A percentile compares a stretch with the other conserved stretches of the same genome.
These are phyloP conservation scores for Leptonema lineaticorne DNA, from an alignment of 1,140 invertebrate genomes.

Conservation along the genomic window DNA sequence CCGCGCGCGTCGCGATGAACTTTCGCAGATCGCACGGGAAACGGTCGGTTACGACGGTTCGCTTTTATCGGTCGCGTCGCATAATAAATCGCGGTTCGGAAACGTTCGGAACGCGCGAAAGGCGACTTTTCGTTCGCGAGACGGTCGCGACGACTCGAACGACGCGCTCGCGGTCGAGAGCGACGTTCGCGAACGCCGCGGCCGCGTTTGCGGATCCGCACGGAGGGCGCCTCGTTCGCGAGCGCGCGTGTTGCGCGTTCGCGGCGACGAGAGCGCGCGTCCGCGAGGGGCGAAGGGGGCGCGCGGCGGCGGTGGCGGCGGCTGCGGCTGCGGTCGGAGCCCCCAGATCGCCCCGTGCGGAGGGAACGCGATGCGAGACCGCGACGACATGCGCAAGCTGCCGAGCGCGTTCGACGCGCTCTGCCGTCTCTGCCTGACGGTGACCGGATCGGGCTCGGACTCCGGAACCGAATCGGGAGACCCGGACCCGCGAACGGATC, in stretches of 20 bases:
- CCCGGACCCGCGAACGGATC: neutral
- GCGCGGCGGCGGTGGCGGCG: neutral
- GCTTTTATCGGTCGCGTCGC: too few species aligned
- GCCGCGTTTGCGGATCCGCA: neutral
- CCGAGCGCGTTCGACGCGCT: neutral
- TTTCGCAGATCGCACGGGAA: too few species aligned
- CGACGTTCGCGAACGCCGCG: neutral
- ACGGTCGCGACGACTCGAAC: neutral
- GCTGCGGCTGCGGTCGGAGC: neutral
- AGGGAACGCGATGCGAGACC: neutral
- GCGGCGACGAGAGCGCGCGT: neutral
- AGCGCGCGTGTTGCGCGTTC: neutral
- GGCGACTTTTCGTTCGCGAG: too few species aligned
- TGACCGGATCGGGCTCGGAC: neutral
- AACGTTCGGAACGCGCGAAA: too few species aligned
- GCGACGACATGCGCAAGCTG: neutral
- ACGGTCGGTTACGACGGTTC: too few species aligned
- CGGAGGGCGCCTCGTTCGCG: neutral
- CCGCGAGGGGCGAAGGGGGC: neutral
- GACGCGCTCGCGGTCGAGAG: neutral
- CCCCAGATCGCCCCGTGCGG: neutral
- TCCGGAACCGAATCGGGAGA: neutral
- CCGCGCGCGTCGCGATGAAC: too few species aligned
- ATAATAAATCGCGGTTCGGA: too few species aligned
- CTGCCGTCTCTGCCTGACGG: constrained; percentile 16